Base-by-base conservation (phyloP, 2,113 vertebrate species). In the Peucedramus taeniatus region DNA sequence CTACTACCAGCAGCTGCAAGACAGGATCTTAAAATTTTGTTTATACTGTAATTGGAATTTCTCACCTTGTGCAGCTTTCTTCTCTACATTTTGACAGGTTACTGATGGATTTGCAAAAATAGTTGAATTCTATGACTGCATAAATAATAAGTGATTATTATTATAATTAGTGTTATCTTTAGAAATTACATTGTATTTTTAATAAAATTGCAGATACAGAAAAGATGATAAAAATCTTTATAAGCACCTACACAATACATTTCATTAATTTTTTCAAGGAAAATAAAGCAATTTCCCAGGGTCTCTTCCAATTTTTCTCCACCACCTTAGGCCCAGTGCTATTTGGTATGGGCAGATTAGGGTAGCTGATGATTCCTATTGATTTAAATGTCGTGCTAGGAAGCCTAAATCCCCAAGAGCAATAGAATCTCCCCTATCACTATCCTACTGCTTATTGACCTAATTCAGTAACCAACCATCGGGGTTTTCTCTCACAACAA, bases 391-490 rank as follows among this genome's bases (percentile, higher is more conserved):
- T 94, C 11, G 53, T 97, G 85, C 93, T 95, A 96, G 90, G 94
- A 96, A 94, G 94, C 88, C 94, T 78, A 96, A 96, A 97, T 96
- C 88, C 96, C 96, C 96, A 95, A 94, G 92, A 97, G 93, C 92
- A 94, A 96, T 93, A 93, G 96, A 97, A 96, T 94, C 90, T 92
- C 95, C 94, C 96, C 92, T 96, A 96, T 96, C 96, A 95, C 92
- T 97, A 96, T 96, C 93, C 93, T 93, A 92, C 88, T 96, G 93
- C 96, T 97, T 97, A 95, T 95, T 96, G 94, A 96, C 96, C 96
- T 97, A 97, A 96, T 97, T 97, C 96, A 96, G 93, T 92, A 97
- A 95, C 96, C 94, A 97, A 96, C 90, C 96, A 97, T 96, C 96
- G 75, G 92, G 96, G 92, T 90, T 96, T 97, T 90, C 94, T 92